phyloP scores from a whole-genome alignment of 2,113 vertebrate species.

The Phyllopteryx taeniolatus region DNA sequence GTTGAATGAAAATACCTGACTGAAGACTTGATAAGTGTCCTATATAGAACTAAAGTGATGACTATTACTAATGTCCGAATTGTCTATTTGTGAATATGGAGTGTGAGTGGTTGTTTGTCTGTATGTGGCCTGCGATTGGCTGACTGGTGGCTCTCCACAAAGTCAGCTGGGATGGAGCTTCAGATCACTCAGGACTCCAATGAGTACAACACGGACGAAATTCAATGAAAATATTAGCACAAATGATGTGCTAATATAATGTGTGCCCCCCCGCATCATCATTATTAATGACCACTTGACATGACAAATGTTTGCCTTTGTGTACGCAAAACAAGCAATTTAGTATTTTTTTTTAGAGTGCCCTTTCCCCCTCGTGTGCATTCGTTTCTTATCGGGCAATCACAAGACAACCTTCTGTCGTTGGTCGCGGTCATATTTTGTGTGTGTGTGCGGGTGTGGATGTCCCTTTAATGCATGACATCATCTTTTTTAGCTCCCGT shows the following conservation, averaged over 20 bases:
- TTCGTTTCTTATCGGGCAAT: background rate
- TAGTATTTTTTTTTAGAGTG: background rate
- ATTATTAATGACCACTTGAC: background rate
- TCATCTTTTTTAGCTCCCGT: slow-evolving; percentile 55
- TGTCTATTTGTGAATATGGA: background rate
- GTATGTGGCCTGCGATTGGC: background rate
- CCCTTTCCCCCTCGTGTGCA: no score
- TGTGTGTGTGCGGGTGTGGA: slow-evolving; percentile 20
- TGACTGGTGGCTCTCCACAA: background rate
- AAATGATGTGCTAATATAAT: no score
- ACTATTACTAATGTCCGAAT: background rate
- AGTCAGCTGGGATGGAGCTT: background rate
- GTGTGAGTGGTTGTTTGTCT: background rate
- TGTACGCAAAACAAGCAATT: background rate
- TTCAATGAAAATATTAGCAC: background rate
- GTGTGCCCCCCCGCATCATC: background rate
- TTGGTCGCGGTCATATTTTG: slow-evolving; percentile 18
- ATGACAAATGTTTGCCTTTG: background rate
- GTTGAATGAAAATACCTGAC: background rate
- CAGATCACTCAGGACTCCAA: background rate
- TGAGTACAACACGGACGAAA: background rate
- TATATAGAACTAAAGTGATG: no score
- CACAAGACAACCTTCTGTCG: slow-evolving; percentile 2
- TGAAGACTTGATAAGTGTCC: no score
- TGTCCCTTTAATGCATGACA: slow-evolving; percentile 68